Percentiles rank a stretch among this genome's conserved stretches.
phyloP scores from a whole-genome alignment of 2,113 vertebrate species.

The Gambusia affinis region DNA sequence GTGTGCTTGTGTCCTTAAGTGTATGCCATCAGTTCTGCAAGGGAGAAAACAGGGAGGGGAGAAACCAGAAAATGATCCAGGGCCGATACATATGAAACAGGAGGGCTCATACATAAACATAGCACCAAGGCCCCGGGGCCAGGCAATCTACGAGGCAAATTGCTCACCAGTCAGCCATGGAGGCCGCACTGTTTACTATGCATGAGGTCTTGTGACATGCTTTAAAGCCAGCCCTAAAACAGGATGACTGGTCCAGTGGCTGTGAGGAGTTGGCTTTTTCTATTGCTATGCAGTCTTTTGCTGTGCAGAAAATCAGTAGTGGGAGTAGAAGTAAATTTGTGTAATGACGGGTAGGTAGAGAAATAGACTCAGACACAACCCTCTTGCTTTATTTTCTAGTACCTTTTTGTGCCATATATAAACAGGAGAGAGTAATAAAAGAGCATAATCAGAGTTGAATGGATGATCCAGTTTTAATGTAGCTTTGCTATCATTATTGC shows the following conservation, averaged over 20 bases:
- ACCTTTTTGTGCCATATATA: neutral
- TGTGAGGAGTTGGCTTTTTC: slow-evolving; percentile 61
- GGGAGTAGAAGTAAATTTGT: slow-evolving; percentile 43
- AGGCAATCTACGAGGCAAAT: slow-evolving; percentile 96
- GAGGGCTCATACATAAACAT: slow-evolving; percentile 84
- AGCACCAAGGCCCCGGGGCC: slow-evolving; percentile 77
- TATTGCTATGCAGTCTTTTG: slow-evolving; percentile 56
- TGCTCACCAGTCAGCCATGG: slow-evolving; percentile 93
- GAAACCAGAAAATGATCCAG: slow-evolving; percentile 75
- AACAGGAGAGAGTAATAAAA: neutral
- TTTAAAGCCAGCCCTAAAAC: slow-evolving; percentile 97
- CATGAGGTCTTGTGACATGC: slow-evolving; percentile 96
- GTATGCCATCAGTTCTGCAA: slow-evolving; percentile 72
- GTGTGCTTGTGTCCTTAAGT: slow-evolving; percentile 59
- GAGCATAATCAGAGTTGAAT: neutral
- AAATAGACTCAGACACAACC: neutral
- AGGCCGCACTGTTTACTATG: slow-evolving; percentile 98
- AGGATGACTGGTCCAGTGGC: slow-evolving; percentile 66
- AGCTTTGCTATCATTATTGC: neutral
- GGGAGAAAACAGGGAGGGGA: slow-evolving; percentile 53
- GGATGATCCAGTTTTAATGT: neutral
- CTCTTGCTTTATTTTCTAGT: neutral
- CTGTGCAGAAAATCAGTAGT: slow-evolving; percentile 60
- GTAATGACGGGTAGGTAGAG: neutral
- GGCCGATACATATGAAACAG: slow-evolving; percentile 83